These are phyloP conservation scores for Microcebus lehilahytsara DNA, from an alignment of 2,113 vertebrate species.

Conservation along the genomic window DNA sequence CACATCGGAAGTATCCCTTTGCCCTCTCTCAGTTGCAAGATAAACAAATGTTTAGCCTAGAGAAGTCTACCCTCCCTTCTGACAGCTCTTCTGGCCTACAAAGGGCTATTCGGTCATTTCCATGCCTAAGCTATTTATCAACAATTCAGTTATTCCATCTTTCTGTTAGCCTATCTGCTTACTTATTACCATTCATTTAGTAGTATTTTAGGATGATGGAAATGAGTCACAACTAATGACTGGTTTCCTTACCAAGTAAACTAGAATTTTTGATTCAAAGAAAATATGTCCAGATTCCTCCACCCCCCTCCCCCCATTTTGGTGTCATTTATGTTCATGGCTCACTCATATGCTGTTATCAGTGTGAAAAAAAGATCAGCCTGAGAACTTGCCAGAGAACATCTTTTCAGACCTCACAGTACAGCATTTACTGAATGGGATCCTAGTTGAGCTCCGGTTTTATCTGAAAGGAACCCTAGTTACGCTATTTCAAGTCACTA, in stretches of 20 bases:
- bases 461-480: neutral
- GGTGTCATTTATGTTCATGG: neutral
- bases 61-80: neutral
- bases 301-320: neutral
- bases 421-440: slow-evolving; percentile 26
- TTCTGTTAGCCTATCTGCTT: neutral
- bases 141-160: neutral
- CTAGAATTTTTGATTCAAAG: neutral
- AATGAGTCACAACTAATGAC: neutral
- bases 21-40: neutral
- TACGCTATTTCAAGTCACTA: slow-evolving; percentile 13
- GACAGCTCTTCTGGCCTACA: neutral
- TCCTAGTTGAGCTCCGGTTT: slow-evolving; percentile 33
- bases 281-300: neutral
- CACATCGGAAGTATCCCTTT: neutral
- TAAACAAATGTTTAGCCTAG: neutral
- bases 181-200: neutral
- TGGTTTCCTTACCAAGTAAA: neutral
- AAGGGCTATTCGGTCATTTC: neutral
- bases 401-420: slow-evolving; percentile 27
- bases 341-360: neutral
- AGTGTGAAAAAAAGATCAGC: neutral
- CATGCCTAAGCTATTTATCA: neutral
- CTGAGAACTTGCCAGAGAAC: neutral
- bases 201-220: neutral